Conservation (phyloP, 2,797 vertebrate genomes). For the Premnoplex brunnescens region DNA sequence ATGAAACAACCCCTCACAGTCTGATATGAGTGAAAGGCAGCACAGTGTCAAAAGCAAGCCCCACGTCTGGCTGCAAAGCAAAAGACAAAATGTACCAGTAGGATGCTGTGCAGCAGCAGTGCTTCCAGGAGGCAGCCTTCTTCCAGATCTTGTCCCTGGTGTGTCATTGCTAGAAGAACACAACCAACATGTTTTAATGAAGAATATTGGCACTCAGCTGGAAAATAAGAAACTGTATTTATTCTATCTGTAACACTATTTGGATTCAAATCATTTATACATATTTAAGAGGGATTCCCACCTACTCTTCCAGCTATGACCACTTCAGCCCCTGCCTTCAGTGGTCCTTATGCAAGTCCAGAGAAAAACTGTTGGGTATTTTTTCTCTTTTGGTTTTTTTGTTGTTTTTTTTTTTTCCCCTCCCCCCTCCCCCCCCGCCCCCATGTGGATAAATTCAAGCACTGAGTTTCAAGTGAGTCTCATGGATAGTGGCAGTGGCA, state of each 20-base stretch:
- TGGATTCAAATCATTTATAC: background rate
- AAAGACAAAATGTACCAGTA: slow-evolving; percentile 39
- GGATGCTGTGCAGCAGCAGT: slow-evolving; percentile 37
- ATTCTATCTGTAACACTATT: background rate
- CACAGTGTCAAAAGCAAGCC: background rate
- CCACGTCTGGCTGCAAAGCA: background rate
- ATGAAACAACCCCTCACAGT: slow-evolving; percentile 11
- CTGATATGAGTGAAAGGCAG: background rate
- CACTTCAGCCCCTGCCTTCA: background rate
- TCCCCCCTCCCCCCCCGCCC: no score
- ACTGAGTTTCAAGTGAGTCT: background rate
- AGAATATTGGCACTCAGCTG: background rate
- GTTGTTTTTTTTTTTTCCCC: no score
- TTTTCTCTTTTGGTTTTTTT: no score
- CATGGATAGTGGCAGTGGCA: background rate
- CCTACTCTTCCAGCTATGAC: background rate
- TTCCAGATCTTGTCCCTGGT: slow-evolving; percentile 5
- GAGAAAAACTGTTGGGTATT: background rate
- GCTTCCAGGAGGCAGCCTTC: slow-evolving; percentile 20
- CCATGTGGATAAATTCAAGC: background rate
- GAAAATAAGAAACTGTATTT: background rate
- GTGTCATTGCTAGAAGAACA: slow-evolving; percentile 3
- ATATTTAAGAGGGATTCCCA: background rate
- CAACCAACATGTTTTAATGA: background rate
- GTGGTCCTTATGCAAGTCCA: background rate